phyloP scores from a whole-genome alignment of 1,140 invertebrate species.

The Dinoponera quadriceps region DNA sequence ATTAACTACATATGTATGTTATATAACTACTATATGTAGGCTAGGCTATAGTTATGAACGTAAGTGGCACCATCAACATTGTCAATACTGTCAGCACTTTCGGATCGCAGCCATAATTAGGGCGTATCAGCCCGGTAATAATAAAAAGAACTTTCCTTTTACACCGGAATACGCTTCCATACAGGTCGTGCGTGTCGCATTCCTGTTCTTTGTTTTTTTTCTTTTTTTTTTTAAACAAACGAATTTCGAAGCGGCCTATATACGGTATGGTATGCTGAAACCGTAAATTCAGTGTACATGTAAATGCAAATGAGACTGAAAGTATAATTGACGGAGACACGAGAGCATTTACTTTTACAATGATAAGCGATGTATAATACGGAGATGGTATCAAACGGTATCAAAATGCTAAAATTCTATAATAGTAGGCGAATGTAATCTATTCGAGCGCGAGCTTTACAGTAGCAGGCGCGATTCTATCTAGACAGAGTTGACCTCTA shows the following conservation, averaged over 20 bases:
- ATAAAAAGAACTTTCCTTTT: slow-evolving; percentile 68
- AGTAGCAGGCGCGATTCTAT: slow-evolving; percentile 39
- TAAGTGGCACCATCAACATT: too few relatives aligned
- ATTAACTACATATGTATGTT: too few relatives aligned
- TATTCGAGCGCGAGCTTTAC: slow-evolving; percentile 51
- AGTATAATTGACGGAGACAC: slow-evolving; percentile 74
- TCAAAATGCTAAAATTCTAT: slow-evolving; percentile 68
- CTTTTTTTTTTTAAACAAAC: slow-evolving; percentile 70
- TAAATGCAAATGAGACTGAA: slow-evolving; percentile 80
- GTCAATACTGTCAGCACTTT: too few relatives aligned
- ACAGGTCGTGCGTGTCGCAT: slow-evolving; percentile 76
- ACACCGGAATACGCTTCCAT: slow-evolving; percentile 80
- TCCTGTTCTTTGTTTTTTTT: slow-evolving; percentile 71
- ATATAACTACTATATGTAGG: too few relatives aligned
- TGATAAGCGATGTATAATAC: slow-evolving; percentile 70
- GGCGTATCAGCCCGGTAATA: slow-evolving; percentile 28
- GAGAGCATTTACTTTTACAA: slow-evolving; percentile 75
- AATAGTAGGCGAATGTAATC: slow-evolving; percentile 51
- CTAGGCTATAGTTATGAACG: too few relatives aligned
- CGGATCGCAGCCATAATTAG: slow-evolving; percentile 3
- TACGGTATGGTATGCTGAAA: slow-evolving; percentile 73
- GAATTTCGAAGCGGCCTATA: slow-evolving; percentile 79
- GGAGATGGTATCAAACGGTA: slow-evolving; percentile 65
- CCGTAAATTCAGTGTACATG: slow-evolving; percentile 76
- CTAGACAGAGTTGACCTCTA: slow-evolving; percentile 63